These are phyloP conservation scores for Hipposideros larvatus DNA, from an alignment of 2,797 vertebrate species.

Conservation along the genomic window DNA sequence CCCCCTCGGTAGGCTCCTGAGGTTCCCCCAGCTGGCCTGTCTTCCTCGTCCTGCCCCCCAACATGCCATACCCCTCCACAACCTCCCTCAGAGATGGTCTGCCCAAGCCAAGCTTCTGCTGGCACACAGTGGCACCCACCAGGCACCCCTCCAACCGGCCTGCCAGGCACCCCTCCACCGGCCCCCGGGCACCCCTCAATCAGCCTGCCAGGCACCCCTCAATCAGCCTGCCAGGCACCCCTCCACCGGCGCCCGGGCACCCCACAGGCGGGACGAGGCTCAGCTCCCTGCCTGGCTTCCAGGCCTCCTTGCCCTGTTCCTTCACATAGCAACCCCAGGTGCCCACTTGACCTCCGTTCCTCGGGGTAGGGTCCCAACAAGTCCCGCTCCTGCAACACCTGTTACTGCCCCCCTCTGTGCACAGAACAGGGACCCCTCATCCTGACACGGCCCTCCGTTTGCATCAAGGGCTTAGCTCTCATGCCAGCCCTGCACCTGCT, in stretches of 20 bases:
- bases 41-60: not conserved
- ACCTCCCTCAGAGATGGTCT: rapidly evolving
- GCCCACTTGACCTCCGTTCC: not conserved
- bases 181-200: too few relatives aligned
- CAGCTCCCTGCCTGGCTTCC: not conserved
- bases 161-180: too few relatives aligned
- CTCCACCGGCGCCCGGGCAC: too few relatives aligned
- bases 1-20: not conserved
- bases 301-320: not conserved
- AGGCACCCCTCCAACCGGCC: too few relatives aligned
- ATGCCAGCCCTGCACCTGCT: not conserved
- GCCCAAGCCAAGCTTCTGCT: not conserved
- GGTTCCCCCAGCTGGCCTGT: not conserved
- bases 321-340: not conserved
- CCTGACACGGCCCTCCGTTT: not conserved
- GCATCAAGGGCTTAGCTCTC: not conserved
- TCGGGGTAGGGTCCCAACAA: not conserved
- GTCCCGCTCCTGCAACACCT: not conserved
- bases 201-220: too few relatives aligned
- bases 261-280: too few relatives aligned
- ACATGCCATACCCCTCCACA: rapidly evolving
- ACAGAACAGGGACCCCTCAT: not conserved
- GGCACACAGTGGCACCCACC: not conserved
- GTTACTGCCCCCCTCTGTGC: not conserved
- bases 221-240: too few relatives aligned